Base-by-base conservation (phyloP, 2,113 vertebrate genomes). In the Athene cunicularia region DNA sequence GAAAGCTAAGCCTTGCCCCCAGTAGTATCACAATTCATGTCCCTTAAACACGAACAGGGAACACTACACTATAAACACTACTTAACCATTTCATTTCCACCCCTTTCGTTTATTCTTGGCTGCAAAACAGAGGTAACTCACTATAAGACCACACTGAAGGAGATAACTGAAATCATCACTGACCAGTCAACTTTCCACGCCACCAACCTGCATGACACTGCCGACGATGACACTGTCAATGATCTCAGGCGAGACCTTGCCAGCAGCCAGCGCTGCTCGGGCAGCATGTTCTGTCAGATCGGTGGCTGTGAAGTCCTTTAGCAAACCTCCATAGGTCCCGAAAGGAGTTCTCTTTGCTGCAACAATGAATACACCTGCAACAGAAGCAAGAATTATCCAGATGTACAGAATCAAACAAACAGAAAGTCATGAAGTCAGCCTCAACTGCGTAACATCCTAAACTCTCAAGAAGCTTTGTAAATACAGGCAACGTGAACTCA, bases 281-380 rank as follows among this genome's bases (percentile, higher is more conserved):
- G 99, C 98, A 6, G 99, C 99, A 10, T 99, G 98, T 15, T 99
- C 99, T 1, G 98, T 95, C 94, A 99, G 83, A 72, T 99, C 99
- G 1, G 98, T 99, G 23, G 99, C 99, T 4, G 98, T 98, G 98
- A 99, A 99, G 76, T 99, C 99, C 96, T 98, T 99, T 85, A 99
- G 98, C 47, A 98, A 87, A 1, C 99, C 99, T 7, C 99, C 99
- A 2, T 98, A 99, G 1, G 99, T 93, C 14, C 99, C 99, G 2
- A 99, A 99, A 4, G 99, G 99, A 6, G 99, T 99, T 67, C 99
- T 98, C 96, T 99, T 99, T 33, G 99, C 99, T 55, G 99, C 99
- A 4, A 99, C 99, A 7, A 99, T 96, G 96, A 99, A 99, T 20
- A 99, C 98, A 98, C 99, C 99, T 99, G 86, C 8, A 80, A 59